phyloP scores from a whole-genome alignment of 1,140 invertebrate species.

The Luehdorfia chinensis region DNA sequence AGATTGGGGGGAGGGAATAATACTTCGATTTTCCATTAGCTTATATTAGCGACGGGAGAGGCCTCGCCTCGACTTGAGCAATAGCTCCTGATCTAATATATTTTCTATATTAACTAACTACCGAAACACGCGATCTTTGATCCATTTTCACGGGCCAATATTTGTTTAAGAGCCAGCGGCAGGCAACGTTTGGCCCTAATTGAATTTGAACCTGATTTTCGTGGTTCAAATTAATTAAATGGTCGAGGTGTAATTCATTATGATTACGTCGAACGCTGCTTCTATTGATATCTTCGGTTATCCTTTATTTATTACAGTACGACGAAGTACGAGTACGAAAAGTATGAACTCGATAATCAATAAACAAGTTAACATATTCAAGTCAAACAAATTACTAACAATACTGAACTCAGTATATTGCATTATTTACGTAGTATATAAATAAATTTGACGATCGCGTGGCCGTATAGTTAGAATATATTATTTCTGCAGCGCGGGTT shows the following conservation, averaged over 20 bases:
- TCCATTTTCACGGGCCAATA: slow-evolving; percentile 57
- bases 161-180: slow-evolving; percentile 58
- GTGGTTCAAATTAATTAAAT: slow-evolving; percentile 46
- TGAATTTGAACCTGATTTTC: slow-evolving; percentile 50
- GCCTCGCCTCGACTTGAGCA: slow-evolving; percentile 47
- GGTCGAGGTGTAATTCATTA: slow-evolving; percentile 1
- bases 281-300: too few species aligned
- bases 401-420: too few species aligned
- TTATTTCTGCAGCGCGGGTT: too few species aligned
- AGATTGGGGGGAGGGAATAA: slow-evolving; percentile 48
- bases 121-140: slow-evolving; percentile 70
- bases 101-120: slow-evolving; percentile 68
- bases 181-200: slow-evolving; percentile 46
- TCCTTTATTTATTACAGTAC: too few species aligned
- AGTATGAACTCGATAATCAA: too few species aligned
- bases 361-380: too few species aligned
- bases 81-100: slow-evolving; percentile 64
- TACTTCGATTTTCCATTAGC: slow-evolving; percentile 75
- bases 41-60: slow-evolving; percentile 72
- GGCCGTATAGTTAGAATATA: too few species aligned
- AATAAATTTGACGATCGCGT: too few species aligned
- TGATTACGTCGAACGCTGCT: background rate
- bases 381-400: too few species aligned
- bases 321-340: too few species aligned
- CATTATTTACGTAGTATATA: too few species aligned